Evolutionary conservation across 1,140 invertebrate genomes (phyloP), one percentile per base, ranked within the genome.

Genomic region (Atta texana): DNA sequence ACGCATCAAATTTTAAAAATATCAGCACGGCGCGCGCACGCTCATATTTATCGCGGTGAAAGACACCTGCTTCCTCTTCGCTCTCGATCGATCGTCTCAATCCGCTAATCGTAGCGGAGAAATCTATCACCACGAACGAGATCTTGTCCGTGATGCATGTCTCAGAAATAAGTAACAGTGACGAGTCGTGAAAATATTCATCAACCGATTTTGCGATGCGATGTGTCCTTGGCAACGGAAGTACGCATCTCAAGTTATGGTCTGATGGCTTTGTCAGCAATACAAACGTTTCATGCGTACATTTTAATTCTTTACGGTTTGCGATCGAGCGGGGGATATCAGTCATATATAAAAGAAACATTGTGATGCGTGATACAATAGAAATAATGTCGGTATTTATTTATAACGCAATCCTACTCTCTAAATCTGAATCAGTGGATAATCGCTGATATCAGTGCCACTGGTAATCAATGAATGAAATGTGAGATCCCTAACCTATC

Each of bases 61-160:
- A n/a, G 82, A 78, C 82, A 85, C 74, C 74, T 85, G 82, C 82
- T 78, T 66, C 63, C 82, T 64, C 24, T 7, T 51, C 59, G 74
- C 57, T 63, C 61, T n/a, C 82, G 61, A 76, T 76, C 82, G 82
- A 66, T 85, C 82, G 82, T 55, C 39, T 57, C 63, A 71, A 63
- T 74, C 61, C 44, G 44, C 28, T 44, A 28, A 74, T 39, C 80
- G 24, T 61, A 18, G 34, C 66, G 18, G 39, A 72, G 80, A 72
- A 72, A 72, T 72, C 66, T 44, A 81, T 81, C 77, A 21, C 16
- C 49, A 51, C 51, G 21, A 57, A 71, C 31, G 77, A 81, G 64
- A 81, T 81, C 76, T 68, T 39, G 76, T 24, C 51, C 31, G n/a
- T 28, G 49, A 81, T 81, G 31, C 8, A 31, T 4, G 24, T 51